A percentile compares a stretch with the other conserved stretches of the same genome.
Evolutionary conservation across 2,113 vertebrate genomes (phyloP).

Genomic region (Dasyprocta punctata): DNA sequence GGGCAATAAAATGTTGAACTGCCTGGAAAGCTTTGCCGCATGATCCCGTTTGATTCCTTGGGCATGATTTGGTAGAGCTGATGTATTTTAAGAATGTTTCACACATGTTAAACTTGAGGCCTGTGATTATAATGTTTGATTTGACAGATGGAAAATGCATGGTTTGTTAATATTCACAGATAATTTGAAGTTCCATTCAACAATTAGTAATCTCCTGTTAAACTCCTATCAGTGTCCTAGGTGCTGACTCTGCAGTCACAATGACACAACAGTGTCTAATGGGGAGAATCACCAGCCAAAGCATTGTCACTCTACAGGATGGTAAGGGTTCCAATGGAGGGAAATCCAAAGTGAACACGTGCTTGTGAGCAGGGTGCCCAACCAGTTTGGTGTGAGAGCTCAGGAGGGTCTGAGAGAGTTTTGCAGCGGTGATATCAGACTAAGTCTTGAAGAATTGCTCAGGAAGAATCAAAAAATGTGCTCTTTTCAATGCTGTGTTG

Average conservation of each 20-base stretch:
- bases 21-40: background rate
- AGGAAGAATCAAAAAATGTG: background rate
- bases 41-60: background rate
- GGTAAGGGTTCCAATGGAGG: background rate
- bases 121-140: slow-evolving; percentile 35
- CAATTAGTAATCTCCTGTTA: background rate
- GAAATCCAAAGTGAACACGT: background rate
- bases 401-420: background rate
- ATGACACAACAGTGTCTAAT: background rate
- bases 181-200: background rate
- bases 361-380: background rate
- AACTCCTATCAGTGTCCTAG: background rate
- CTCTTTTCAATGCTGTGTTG: background rate
- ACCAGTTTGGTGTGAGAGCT: background rate
- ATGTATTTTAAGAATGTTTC: slow-evolving; percentile 28
- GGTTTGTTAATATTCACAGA: background rate
- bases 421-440: background rate
- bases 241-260: background rate
- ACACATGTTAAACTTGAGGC: slow-evolving; percentile 15
- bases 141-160: background rate
- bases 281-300: background rate
- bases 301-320: background rate
- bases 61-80: background rate
- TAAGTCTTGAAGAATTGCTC: background rate
- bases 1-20: background rate